Conservation (phyloP, 2,113 vertebrate genomes). For the Nannobrachium achirus region DNA sequence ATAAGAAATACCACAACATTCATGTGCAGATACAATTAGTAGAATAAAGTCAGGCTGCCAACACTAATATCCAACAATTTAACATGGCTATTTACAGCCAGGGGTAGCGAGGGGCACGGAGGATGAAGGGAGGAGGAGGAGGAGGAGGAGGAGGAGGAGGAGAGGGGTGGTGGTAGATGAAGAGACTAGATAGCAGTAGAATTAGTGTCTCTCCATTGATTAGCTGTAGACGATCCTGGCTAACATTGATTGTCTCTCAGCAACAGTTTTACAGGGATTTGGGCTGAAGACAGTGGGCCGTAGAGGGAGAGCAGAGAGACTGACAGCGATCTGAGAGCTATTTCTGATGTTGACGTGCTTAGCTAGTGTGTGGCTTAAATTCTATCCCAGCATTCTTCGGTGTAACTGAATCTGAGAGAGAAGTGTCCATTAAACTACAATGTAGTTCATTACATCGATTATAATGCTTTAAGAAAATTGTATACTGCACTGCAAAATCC, state of each 20-base stretch:
- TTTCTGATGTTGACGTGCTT: background rate
- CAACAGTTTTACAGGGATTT: constrained; percentile 67
- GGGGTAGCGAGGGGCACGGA: constrained; percentile 6
- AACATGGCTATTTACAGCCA: too few species aligned
- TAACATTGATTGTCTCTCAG: constrained; percentile 70
- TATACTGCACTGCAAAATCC: too few species aligned
- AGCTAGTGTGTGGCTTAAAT: too few species aligned
- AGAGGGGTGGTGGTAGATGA: constrained; percentile 49
- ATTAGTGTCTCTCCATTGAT: constrained; percentile 72
- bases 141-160: constrained; percentile 23
- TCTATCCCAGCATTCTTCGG: too few species aligned
- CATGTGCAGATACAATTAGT: too few species aligned
- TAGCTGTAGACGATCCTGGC: constrained; percentile 63
- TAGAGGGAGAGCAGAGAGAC: constrained; percentile 5
- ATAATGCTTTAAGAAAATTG: too few species aligned
- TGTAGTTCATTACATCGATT: too few species aligned
- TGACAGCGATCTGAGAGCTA: background rate
- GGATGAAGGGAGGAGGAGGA: constrained; percentile 9
- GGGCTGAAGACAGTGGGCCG: constrained; percentile 43
- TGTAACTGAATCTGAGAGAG: too few species aligned
- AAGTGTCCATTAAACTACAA: too few species aligned
- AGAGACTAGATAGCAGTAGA: constrained; percentile 69
- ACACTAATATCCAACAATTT: too few species aligned
- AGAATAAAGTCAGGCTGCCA: too few species aligned
- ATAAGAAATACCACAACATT: too few species aligned